Conservation (phyloP, 2,113 vertebrate genomes). For the Anhinga rufa region DNA sequence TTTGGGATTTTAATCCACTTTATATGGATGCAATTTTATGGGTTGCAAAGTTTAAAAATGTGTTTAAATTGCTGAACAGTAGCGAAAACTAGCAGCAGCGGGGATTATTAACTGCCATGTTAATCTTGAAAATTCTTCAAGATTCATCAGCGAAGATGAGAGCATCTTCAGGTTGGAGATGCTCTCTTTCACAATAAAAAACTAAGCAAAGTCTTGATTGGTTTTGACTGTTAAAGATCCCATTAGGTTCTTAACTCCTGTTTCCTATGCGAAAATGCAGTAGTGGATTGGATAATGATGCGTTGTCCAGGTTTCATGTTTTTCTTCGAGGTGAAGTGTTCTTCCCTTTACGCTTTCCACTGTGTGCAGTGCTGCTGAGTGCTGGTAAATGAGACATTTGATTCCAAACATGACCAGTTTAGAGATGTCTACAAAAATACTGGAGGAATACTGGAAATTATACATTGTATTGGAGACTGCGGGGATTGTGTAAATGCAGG, state of each 20-base stretch:
- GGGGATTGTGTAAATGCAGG: not conserved
- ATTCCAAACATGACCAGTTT: not conserved
- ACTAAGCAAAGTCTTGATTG: not conserved
- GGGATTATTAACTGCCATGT: not conserved
- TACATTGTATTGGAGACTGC: not conserved
- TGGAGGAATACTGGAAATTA: not conserved
- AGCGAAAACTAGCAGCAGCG: not conserved
- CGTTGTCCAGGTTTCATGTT: not conserved
- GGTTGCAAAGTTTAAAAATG: not conserved
- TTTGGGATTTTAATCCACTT: not conserved
- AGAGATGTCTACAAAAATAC: not conserved
- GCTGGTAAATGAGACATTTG: not conserved
- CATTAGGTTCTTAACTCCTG: not conserved
- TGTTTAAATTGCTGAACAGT: not conserved
- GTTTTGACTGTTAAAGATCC: not conserved
- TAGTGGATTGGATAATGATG: not conserved
- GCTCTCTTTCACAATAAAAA: not conserved
- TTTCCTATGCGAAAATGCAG: not conserved
- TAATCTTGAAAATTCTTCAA: no score
- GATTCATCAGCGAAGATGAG: no score
- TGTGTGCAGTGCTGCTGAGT: not conserved
- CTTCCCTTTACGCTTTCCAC: not conserved
- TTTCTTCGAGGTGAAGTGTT: not conserved
- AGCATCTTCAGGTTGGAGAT: not conserved
- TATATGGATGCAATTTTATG: not conserved